A percentile compares a stretch with the other conserved stretches of the same genome.
phyloP scores from a whole-genome alignment of 1,140 invertebrate genomes.

The Latrodectus geometricus region DNA sequence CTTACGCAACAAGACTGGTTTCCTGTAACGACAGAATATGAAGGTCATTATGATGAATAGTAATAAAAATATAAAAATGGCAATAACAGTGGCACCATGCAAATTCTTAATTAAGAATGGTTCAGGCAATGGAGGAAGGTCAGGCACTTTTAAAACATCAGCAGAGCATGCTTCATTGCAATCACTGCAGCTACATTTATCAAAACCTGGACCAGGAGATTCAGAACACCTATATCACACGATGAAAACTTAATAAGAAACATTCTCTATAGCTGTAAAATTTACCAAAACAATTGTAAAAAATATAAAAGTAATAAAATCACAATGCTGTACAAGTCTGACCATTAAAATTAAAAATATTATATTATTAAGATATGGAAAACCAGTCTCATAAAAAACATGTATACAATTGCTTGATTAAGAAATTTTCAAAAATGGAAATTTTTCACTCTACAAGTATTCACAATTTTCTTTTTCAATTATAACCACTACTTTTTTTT shows the following conservation, averaged over 20 bases:
- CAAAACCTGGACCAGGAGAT: constrained; percentile 17
- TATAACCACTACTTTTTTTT: no score
- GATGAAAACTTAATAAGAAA: background rate
- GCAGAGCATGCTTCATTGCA: constrained; percentile 80
- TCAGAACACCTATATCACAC: constrained; percentile 48
- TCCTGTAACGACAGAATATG: constrained; percentile 44
- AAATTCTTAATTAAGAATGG: constrained; percentile 79
- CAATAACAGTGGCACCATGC: constrained; percentile 81
- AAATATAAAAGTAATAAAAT: no score
- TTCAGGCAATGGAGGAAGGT: constrained; percentile 74
- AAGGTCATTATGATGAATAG: constrained; percentile 46
- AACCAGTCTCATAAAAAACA: no score
- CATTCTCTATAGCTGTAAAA: constrained; percentile 7
- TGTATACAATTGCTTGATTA: no score
- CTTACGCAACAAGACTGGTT: constrained; percentile 18
- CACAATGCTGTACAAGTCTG: no score
- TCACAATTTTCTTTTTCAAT: no score
- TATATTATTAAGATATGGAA: no score
- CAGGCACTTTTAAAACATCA: constrained; percentile 72
- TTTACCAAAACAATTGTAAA: background rate
- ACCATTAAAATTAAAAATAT: no score
- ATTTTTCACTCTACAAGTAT: no score
- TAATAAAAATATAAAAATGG: constrained; percentile 80
- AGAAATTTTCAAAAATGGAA: no score
- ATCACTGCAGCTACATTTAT: constrained; percentile 89